Evolutionary conservation across 2,113 vertebrate genomes (phyloP), one percentile per base, ranked within the genome.

Genomic region (Heliornis fulica): DNA sequence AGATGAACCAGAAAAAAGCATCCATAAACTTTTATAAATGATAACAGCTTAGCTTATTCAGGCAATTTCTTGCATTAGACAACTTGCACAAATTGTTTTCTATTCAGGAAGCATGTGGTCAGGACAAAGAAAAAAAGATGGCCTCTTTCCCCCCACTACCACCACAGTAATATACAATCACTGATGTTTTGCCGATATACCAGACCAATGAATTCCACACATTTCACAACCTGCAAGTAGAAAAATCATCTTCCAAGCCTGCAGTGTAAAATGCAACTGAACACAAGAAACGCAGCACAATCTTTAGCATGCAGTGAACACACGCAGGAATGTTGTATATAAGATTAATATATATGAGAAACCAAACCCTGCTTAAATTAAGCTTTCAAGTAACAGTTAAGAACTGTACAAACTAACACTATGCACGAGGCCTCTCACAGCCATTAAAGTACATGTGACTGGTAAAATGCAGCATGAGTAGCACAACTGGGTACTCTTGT

Each of bases 1-100:
- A 95, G 82, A 86, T 83, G 90, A 97, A 88, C n/a, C 59, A 89
- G 51, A 94, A 84, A 94, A 64, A 83, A 34, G 21, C 8, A 79
- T 3, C 46, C 40, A 65, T 40, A 28, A 57, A 34, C 34, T 69
- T 87, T 83, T 56, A 53, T 34, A 89, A 63, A 45, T 51, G 11
- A 25, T 66, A 86, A 66, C 26, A 59, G 45, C 13, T 77, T 78
- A 28, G 32, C 48, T 90, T 63, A 64, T 48, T 79, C 34, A n/a
- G 29, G 45, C 1, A 0, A 45, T 17, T 51, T 88, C 70, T 11
- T 79, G 61, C 25, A 63, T 53, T 81, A 83, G 15, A 8, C 57
- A 86, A 60, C 18, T 21, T 46, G 22, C 7, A 28, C 43, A 68
- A 71, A 75, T 10, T 21, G 40, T 72, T 87, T 87, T 76, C 48